Evolutionary conservation across 2,888 invertebrate species (phyloP).

Genomic region (Amphipoea lucens): DNA sequence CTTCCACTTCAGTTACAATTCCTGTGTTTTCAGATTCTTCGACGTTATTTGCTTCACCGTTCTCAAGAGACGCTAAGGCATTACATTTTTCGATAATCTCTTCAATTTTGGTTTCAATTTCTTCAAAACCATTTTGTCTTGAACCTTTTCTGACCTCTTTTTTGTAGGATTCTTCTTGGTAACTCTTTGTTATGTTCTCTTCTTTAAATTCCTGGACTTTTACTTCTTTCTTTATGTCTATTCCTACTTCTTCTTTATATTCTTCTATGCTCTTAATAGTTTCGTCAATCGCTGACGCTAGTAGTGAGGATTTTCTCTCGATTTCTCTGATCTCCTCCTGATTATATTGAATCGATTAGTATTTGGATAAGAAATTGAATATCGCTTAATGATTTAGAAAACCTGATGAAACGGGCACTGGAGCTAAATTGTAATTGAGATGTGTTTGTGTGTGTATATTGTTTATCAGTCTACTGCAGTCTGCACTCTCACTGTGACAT

Average conservation of each 20-base stretch:
- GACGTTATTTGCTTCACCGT: neutral
- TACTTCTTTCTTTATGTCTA: constrained; percentile 70
- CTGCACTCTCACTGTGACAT: too few species aligned
- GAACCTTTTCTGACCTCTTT: constrained; percentile 31
- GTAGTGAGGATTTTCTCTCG: constrained; percentile 82
- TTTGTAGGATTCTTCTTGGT: constrained; percentile 43
- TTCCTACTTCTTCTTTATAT: constrained; percentile 85
- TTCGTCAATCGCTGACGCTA: constrained; percentile 85
- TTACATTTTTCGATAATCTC: constrained; percentile 44
- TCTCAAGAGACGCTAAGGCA: constrained; percentile 30
- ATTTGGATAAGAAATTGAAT: neutral
- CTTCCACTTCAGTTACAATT: constrained; percentile 18
- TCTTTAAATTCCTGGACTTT: constrained; percentile 48
- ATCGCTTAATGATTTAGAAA: neutral
- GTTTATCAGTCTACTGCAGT: neutral
- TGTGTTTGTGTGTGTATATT: neutral
- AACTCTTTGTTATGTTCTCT: constrained; percentile 52
- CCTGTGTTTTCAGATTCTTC: constrained; percentile 25
- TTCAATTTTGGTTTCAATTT: constrained; percentile 46
- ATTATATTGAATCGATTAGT: constrained; percentile 31
- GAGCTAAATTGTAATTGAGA: neutral
- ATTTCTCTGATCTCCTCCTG: constrained; percentile 87
- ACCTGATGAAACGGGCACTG: neutral
- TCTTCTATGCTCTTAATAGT: constrained; percentile 86
- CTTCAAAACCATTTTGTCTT: constrained; percentile 36